Evolutionary conservation across 2,113 vertebrate species (phyloP).

Genomic region (Neotragus pygmaeus): DNA sequence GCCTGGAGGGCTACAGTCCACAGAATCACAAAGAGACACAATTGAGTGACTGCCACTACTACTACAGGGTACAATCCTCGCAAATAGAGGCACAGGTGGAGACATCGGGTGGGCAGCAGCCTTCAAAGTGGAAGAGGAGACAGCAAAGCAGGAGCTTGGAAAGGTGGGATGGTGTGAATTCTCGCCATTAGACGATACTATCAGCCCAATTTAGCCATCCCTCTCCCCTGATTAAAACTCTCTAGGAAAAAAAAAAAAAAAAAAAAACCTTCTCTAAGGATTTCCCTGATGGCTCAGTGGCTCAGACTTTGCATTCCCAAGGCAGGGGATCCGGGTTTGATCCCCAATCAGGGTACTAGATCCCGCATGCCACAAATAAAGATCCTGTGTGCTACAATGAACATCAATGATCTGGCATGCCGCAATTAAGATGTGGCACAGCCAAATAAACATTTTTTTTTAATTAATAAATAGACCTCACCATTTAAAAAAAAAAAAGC

Average conservation of each 20-base stretch:
- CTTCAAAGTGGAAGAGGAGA: not conserved
- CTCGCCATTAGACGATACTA: rapidly evolving
- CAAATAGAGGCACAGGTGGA: not conserved
- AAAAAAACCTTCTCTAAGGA: not conserved
- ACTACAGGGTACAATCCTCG: not conserved
- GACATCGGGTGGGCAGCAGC: not conserved
- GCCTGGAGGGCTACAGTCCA: not conserved
- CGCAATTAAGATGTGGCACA: not conserved
- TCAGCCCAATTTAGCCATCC: not conserved
- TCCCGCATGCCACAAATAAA: not conserved
- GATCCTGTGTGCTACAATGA: not conserved
- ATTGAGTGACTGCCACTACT: not conserved
- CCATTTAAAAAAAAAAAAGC: not conserved
- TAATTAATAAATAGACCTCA: not conserved
- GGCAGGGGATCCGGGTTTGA: not conserved
- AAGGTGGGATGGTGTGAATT: not conserved
- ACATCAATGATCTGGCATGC: not conserved
- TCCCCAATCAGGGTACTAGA: not conserved
- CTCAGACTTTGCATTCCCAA: not conserved
- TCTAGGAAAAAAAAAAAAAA: rapidly evolving
- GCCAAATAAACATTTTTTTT: not conserved
- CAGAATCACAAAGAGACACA: not conserved
- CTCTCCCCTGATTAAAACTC: not conserved
- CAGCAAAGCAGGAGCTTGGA: rapidly evolving
- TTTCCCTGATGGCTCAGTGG: not conserved